Percentiles rank a stretch among this genome's conserved stretches.
These are phyloP conservation scores for Hydrolagus affinis DNA, from an alignment of 2,113 vertebrate species.

Conservation along the genomic window DNA sequence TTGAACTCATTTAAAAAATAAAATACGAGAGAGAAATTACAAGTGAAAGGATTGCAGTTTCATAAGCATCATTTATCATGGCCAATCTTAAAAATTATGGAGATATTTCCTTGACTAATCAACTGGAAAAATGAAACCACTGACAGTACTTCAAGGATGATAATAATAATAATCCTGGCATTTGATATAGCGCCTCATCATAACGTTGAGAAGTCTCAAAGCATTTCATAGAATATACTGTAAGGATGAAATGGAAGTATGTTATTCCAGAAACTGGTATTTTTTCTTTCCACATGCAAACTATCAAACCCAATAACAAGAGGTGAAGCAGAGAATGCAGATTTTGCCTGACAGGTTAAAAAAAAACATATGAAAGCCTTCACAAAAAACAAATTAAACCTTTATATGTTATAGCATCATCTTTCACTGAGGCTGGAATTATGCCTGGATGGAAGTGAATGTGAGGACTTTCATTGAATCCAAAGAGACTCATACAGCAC, in stretches of 20 bases:
- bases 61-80: neutral
- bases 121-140: constrained; percentile 8
- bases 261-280: constrained; percentile 12
- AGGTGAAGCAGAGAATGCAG: neutral
- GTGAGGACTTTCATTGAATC: too few species aligned
- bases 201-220: too few species aligned
- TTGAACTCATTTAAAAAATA: too few species aligned
- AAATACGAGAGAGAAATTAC: too few species aligned
- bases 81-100: neutral
- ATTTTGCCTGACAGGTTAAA: neutral
- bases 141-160: constrained; percentile 24
- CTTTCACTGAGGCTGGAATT: neutral
- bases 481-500: too few species aligned
- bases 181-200: too few species aligned
- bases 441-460: neutral
- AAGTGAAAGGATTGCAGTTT: neutral
- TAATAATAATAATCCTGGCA: too few species aligned
- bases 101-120: neutral
- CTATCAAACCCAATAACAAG: constrained; percentile 23
- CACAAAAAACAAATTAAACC: neutral
- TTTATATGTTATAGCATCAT: neutral
- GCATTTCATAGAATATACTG: too few species aligned
- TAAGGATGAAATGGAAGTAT: constrained; percentile 31
- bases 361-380: neutral
- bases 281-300: neutral